Percentiles rank a stretch among this genome's conserved stretches.
Evolutionary conservation across 2,797 vertebrate genomes (phyloP).

Genomic region (Lithobates pipiens): DNA sequence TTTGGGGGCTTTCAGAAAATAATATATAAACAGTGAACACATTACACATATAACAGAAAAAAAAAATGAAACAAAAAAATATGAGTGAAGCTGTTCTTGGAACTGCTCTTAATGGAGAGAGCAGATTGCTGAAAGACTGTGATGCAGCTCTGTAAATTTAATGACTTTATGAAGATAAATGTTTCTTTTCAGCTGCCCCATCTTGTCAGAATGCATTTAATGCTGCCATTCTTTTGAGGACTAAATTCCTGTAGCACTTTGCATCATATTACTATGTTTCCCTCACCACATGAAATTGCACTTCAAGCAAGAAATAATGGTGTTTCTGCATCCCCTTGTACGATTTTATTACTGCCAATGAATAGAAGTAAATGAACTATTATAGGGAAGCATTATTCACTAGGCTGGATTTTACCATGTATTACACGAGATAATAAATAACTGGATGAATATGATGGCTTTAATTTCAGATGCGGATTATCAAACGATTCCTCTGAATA

Average conservation of each 20-base stretch:
- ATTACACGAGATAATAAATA: constrained; percentile 82
- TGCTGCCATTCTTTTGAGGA: constrained; percentile 80
- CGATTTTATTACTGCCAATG: constrained; percentile 84
- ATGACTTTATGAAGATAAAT: constrained; percentile 87
- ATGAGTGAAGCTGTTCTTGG: constrained; percentile 73
- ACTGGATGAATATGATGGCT: constrained; percentile 80
- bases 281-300: constrained; percentile 81
- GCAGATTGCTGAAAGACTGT: constrained; percentile 79
- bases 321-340: constrained; percentile 81
- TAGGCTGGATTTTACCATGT: constrained; percentile 81
- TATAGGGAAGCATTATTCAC: constrained; percentile 81
- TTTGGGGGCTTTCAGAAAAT: neutral
- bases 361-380: constrained; percentile 85
- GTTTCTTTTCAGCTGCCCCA: constrained; percentile 81
- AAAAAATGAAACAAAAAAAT: constrained; percentile 49
- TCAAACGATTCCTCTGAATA: constrained; percentile 73
- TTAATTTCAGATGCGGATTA: constrained; percentile 80
- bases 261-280: constrained; percentile 82
- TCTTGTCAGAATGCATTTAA: constrained; percentile 86
- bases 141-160: constrained; percentile 82
- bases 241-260: constrained; percentile 81
- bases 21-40: neutral
- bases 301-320: constrained; percentile 85
- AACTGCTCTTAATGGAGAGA: constrained; percentile 80
- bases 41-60: constrained; percentile 4